These are phyloP conservation scores for Acridotheres tristis DNA, from an alignment of 2,797 vertebrate species.

Conservation along the genomic window DNA sequence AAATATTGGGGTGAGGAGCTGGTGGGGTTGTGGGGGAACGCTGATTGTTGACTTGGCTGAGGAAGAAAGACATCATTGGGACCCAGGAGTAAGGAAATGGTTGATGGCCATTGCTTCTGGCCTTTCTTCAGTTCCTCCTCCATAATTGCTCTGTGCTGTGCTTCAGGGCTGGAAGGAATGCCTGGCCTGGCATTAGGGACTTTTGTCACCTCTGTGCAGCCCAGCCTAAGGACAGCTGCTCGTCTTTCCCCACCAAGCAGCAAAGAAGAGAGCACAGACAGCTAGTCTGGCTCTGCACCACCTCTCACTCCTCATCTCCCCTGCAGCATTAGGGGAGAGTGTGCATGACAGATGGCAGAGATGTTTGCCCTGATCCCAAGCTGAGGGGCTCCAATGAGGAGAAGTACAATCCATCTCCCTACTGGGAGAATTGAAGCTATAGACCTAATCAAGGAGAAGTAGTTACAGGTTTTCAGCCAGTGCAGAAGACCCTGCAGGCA, in stretches of 20 bases:
- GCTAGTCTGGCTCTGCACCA: neutral
- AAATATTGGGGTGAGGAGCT: neutral
- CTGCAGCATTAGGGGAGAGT: neutral
- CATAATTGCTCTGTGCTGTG: neutral
- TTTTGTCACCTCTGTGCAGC: neutral
- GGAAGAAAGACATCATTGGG: neutral
- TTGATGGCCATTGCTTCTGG: neutral
- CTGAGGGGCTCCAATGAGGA: neutral
- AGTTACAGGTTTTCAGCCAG: neutral
- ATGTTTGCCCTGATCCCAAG: neutral
- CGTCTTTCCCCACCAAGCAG: neutral
- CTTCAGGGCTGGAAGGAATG: neutral
- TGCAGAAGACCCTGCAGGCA: neutral
- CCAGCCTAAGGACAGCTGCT: neutral
- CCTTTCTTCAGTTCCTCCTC: neutral
- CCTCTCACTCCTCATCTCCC: neutral
- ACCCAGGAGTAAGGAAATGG: neutral
- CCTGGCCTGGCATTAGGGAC: fast-evolving
- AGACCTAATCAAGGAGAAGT: neutral
- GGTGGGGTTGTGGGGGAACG: neutral
- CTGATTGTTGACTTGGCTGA: neutral
- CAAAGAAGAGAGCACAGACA: neutral
- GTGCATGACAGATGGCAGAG: neutral
- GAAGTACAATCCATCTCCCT: neutral
- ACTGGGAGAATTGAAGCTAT: neutral